Evolutionary conservation across 2,797 vertebrate species (phyloP), one percentile per base, ranked within the genome.

Genomic region (Neosalanx taihuensis): DNA sequence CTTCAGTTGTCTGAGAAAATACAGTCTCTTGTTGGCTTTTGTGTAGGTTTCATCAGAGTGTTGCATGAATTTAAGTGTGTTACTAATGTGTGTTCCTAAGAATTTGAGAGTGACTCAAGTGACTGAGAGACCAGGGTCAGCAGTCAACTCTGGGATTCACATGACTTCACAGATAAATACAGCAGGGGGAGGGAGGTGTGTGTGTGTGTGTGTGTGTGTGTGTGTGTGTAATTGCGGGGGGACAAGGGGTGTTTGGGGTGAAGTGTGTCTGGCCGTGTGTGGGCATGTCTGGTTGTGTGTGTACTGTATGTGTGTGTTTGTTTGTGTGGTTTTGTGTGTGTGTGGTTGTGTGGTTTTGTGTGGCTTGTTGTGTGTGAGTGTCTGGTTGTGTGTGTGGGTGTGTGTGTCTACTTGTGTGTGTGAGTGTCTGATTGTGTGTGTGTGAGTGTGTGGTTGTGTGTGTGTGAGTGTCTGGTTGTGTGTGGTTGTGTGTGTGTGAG

Each of bases 81-180:
- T 26, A 26, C 23, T 26, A 26, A 26, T 26, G 23, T 26, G 23
- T 26, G 23, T 26, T 26, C 23, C 23, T 26, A 26, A 26, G 23
- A 26, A 26, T 26, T 26, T 26, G 23, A 26, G 23, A 26, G 23
- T 26, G 23, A 46, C 41, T 46, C 5, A 12, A 46, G 41, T 5
- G 41, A 46, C 58, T 41, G 15, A 26, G 41, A 65, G 65, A 6
- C 7, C 29, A 64, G 18, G 61, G 29, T 76, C 70, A 77, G 71
- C 33, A 33, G 71, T 70, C 79, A 85, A 83, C 72, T 80, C 74
- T 79, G 23, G 18, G 71, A 62, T 1, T 9, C 9, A 46, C 41
- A 46, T 80, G 74, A 78, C 41, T 67, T 80, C 59, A 83, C 74
- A 41, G 57, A 53, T 63, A 70, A 77, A 76, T 30, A 72, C 35